Conservation (phyloP, 2,113 vertebrate genomes). For the Meriones unguiculatus region DNA sequence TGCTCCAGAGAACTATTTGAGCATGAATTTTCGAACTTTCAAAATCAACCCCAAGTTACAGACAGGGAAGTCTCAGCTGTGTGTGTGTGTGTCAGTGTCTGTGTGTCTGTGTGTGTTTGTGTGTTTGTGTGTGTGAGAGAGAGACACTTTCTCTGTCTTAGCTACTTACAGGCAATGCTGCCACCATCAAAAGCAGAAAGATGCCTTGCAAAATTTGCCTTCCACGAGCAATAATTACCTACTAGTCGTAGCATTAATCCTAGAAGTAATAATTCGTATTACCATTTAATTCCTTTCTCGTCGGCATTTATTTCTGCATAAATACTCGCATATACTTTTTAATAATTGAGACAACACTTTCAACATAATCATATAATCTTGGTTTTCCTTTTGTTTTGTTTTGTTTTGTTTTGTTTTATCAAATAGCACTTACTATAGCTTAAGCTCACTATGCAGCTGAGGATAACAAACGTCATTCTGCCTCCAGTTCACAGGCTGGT, state of each 20-base stretch:
- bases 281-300: background rate
- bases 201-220: background rate
- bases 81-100: background rate
- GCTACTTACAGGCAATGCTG: background rate
- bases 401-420: background rate
- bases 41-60: background rate
- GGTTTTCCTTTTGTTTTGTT: conserved; percentile 1
- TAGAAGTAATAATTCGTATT: background rate
- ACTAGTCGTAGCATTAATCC: background rate
- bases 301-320: background rate
- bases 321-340: conserved; percentile 47
- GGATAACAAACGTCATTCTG: background rate
- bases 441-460: background rate
- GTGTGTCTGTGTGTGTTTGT: background rate
- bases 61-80: background rate
- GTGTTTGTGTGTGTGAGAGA: background rate
- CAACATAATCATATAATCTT: conserved; percentile 23
- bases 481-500: background rate
- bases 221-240: background rate
- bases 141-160: background rate
- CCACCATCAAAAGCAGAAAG: conserved; percentile 37
- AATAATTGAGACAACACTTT: background rate
- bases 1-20: background rate
- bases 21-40: background rate
- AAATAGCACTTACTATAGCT: background rate